Conservation (phyloP, 2,888 invertebrate genomes). For the Sarcophaga caerulescens region DNA sequence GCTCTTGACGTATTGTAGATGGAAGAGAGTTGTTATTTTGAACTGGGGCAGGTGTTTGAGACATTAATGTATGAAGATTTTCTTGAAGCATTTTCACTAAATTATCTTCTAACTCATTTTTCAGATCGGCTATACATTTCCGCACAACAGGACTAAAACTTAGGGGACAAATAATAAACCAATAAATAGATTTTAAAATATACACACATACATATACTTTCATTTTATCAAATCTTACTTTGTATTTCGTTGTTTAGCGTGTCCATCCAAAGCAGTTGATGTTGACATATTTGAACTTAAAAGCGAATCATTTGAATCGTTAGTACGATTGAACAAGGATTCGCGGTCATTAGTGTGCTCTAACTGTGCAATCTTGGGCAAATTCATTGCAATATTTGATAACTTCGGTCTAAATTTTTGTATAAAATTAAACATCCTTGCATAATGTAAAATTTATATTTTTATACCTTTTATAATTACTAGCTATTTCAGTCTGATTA, state of each 20-base stretch:
- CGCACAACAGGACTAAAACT: constrained; percentile 73
- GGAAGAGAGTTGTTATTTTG: constrained; percentile 34
- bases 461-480: constrained; percentile 35
- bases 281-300: constrained; percentile 74
- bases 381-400: constrained; percentile 57
- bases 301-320: constrained; percentile 71
- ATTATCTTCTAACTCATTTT: constrained; percentile 71
- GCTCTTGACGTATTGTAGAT: constrained; percentile 62
- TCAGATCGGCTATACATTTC: constrained; percentile 71
- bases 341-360: constrained; percentile 62
- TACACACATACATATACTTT: too few species aligned
- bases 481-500: constrained; percentile 72
- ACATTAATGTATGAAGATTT: constrained; percentile 49
- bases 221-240: constrained; percentile 16
- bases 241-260: constrained; percentile 13
- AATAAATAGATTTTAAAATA: background rate
- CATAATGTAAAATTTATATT: background rate
- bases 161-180: background rate
- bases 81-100: constrained; percentile 68
- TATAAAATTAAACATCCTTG: background rate
- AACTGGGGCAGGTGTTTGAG: constrained; percentile 46
- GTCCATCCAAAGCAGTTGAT: constrained; percentile 73
- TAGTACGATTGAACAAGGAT: constrained; percentile 68
- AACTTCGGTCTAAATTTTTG: constrained; percentile 38
- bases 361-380: constrained; percentile 52